Conservation (phyloP, 2,888 invertebrate species). For the Macrophya annulata region DNA sequence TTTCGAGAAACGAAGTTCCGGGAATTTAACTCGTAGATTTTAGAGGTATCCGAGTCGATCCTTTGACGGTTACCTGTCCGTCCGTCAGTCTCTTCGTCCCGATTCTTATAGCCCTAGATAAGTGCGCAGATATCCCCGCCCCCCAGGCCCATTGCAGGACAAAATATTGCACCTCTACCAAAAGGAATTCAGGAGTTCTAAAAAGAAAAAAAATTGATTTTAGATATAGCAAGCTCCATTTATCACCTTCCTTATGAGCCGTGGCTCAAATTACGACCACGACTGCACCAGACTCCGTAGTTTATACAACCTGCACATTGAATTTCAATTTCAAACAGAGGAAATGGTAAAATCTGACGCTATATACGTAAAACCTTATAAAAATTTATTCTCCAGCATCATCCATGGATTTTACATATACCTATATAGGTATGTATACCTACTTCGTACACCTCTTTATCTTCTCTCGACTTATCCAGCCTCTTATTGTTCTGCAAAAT, state of each 20-base stretch:
- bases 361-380: not conserved
- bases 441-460: constrained; percentile 30
- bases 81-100: constrained; percentile 61
- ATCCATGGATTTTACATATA: not conserved
- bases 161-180: constrained; percentile 47
- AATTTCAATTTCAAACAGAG: constrained; percentile 44
- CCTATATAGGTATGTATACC: not conserved
- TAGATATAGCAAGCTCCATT: constrained; percentile 50
- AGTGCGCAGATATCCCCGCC: constrained; percentile 64
- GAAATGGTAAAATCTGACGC: not conserved
- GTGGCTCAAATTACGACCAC: constrained; percentile 30
- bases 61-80: constrained; percentile 54
- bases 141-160: constrained; percentile 21
- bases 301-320: constrained; percentile 4
- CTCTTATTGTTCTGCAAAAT: constrained; percentile 52
- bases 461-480: constrained; percentile 56
- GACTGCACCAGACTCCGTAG: not conserved
- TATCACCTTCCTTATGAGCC: constrained; percentile 50
- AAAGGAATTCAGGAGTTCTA: constrained; percentile 36
- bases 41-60: constrained; percentile 40
- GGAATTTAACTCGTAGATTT: constrained; percentile 56
- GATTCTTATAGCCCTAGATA: constrained; percentile 68
- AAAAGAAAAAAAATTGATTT: constrained; percentile 46
- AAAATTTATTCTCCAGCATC: not conserved
- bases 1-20: constrained; percentile 59